Evolutionary conservation across 2,888 invertebrate species (phyloP), one percentile per base, ranked within the genome.

Genomic region (Apoda limacodes): DNA sequence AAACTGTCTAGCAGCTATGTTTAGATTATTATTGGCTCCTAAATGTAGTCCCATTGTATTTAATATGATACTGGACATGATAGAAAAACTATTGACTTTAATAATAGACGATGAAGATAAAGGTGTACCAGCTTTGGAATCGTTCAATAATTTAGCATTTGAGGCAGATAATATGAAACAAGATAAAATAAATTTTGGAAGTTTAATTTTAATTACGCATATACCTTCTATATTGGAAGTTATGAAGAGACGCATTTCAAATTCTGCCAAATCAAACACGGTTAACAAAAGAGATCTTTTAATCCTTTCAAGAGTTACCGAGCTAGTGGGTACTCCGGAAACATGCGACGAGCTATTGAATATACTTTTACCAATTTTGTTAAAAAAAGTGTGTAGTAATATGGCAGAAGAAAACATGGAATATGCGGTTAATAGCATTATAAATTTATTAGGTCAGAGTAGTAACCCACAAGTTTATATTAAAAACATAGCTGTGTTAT

Each of bases 271-370:
- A 38, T 82, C 78, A 2, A 85, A 82, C 40, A 78, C 80, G 3
- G 72, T 92, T 1, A 88, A 86, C 39, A 85, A 84, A 52, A 82
- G 85, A 19, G 92, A 93, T 54, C 67, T 93, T 6, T 74, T 87
- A 11, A 88, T 94, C 39, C 66, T 94, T 2, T 89, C 90, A 0
- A 81, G 90, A 43, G 83, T 92, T 6, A 92, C 93, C 0, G 88
- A 89, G 55, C 76, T 92, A 37, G 89, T 90, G 0, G 82, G 84
- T 5, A 86, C 88, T 32, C 70, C 86, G 0, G 83, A 85, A 28
- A 82, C 86, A 2, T 89, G 90, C 46, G 87, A 89, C 40, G 83
- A 84, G 17, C 66, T 93, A 17, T 58, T 93, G n/a, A 82, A 82
- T 33, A 65, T 93, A 3, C 60, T 92, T 4, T 50, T 93, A 25